These are phyloP conservation scores for Orthosia incerta DNA, from an alignment of 2,888 invertebrate genomes.

Conservation along the genomic window DNA sequence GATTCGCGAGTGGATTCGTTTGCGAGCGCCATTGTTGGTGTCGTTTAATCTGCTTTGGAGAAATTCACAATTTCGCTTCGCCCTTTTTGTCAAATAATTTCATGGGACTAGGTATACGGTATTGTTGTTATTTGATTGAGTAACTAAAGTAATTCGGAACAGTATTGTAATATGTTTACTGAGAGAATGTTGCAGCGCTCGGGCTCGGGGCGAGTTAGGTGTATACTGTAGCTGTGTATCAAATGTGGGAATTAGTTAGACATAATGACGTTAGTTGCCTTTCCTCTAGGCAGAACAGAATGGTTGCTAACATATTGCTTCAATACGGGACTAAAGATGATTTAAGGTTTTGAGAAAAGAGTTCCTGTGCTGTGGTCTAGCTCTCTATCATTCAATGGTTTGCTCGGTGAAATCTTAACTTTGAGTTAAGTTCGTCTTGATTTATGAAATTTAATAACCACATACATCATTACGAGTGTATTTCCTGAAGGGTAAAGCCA, in stretches of 20 bases:
- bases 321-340: neutral
- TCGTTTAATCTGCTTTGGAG: conserved; percentile 23
- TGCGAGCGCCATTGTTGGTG: conserved; percentile 36
- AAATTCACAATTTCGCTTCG: conserved; percentile 25
- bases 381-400: too few species aligned
- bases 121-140: conserved; percentile 8
- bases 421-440: too few species aligned
- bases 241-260: conserved; percentile 14
- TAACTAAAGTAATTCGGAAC: conserved; percentile 10
- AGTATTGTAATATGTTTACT: conserved; percentile 29
- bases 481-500: too few species aligned
- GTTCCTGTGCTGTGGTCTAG: too few species aligned
- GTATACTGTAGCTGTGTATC: conserved; percentile 12
- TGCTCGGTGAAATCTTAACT: too few species aligned
- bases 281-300: neutral
- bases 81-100: conserved; percentile 29
- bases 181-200: conserved; percentile 25
- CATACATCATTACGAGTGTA: too few species aligned
- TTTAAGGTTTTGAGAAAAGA: neutral
- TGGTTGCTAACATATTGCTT: neutral
- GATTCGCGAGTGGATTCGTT: conserved; percentile 36
- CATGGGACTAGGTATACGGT: neutral
- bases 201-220: conserved; percentile 2
- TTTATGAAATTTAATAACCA: too few species aligned
- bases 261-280: conserved; percentile 24